phyloP scores from a whole-genome alignment of 2,888 invertebrate genomes.

The Caenorhabditis panamensis region DNA sequence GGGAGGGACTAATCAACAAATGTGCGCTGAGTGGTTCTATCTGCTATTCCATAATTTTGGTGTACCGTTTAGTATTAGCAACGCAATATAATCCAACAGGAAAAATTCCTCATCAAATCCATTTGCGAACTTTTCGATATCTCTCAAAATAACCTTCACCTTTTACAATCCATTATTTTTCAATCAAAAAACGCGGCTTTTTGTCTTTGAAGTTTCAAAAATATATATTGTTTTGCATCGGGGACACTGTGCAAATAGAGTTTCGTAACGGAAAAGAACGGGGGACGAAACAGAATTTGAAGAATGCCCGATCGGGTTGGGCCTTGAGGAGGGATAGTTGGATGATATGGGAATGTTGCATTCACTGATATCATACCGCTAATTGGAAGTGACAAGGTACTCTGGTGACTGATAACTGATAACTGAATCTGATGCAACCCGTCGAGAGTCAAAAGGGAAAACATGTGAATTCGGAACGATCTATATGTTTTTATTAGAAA shows the following conservation, averaged over 20 bases:
- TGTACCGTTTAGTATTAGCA: too few relatives aligned
- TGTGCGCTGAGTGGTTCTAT: background rate
- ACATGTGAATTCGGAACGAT: background rate
- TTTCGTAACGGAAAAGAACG: background rate
- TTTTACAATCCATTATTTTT: background rate
- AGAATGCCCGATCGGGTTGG: too few relatives aligned
- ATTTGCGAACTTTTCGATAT: background rate
- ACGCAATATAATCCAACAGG: too few relatives aligned
- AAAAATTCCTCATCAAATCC: background rate
- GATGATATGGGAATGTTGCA: conserved; percentile 22
- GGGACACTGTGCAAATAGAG: background rate
- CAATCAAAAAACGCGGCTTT: background rate
- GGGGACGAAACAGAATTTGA: conserved; percentile 22
- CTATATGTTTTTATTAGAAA: background rate
- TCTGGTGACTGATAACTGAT: conserved; percentile 1
- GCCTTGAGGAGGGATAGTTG: background rate
- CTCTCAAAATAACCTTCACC: background rate
- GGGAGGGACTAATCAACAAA: background rate
- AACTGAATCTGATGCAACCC: conserved; percentile 10
- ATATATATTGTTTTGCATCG: background rate
- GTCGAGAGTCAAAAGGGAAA: background rate
- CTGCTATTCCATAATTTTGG: too few relatives aligned
- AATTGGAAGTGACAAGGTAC: conserved; percentile 47
- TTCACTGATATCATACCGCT: conserved; percentile 35
- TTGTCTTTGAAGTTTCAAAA: conserved; percentile 24